Base-by-base conservation (phyloP, 35 echinoderm and acorn worm genomes). In the Apostichopus japonicus region DNA sequence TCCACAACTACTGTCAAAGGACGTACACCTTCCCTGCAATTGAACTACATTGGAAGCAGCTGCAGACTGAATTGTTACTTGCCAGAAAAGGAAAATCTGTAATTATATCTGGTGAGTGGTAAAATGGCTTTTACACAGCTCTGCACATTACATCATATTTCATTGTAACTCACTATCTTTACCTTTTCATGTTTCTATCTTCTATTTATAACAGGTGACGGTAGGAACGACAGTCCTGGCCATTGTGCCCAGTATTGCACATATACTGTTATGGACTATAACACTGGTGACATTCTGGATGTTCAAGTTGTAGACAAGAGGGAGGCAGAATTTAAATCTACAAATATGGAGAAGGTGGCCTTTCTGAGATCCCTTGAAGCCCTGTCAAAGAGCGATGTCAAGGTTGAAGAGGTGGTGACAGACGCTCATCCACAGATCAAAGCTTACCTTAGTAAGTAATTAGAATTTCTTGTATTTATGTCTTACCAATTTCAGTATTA, bases 361-460 rank as follows among this genome's bases (percentile, higher is more conserved):
- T 81, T 92, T 2, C 4, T 56, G 2, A 15, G 15, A 1, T 78
- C 78, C 1, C 8, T 92, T 3, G 9, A 92, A 24, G 5, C 61
- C 9, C 53, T 82, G 14, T 7, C 44, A n/a, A 77, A 56, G 5
- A 79, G 57, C 11, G 23, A 77, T 6, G 14, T 92, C 8, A 92
- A 80, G 5, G 19, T 92, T 7, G 22, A 72, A 44, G 90, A 92
- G 21, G 73, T 92, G 6, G 56, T 92, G 5, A 92, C 91, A 6
- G 91, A 92, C 25, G 91, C 91, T 5, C 91, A 92, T 21, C 76
- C 53, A 17, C 24, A 54, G 8, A 92, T 92, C 56, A 57, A 52
- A 24, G 91, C 54, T 83, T 23, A 80, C 22, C 16, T 92, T 14
- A 92, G 91, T 92, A 92, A 81, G 62, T 2, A 65, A 16, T 65